Evolutionary conservation across 2,888 invertebrate species (phyloP), one percentile per base, ranked within the genome.

Genomic region (Ichneumoninae sp.): DNA sequence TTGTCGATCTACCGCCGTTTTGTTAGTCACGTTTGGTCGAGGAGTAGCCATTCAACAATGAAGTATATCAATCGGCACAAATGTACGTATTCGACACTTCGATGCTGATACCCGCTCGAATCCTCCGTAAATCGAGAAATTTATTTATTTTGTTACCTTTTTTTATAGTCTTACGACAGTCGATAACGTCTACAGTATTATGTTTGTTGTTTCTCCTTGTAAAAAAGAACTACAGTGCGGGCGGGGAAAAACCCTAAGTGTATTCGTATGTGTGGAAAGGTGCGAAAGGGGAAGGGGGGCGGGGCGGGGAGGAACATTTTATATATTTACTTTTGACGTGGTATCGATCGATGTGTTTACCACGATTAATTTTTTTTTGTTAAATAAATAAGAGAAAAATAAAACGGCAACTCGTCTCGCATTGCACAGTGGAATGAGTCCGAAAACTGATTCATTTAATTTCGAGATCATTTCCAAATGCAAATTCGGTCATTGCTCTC

Each of bases 131-230:
- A 83, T 69, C 81, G 83, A 85, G 57, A 47, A 26, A 22, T 54
- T 54, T 10, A 54, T 54, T 54, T 54, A 22, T 54, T 54, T 54
- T 57, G 22, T 57, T 57, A 10, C 26, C 26, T 8, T 57, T 57
- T 76, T 66, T 81, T 85, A 74, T 77, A 69, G 83, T 88, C 86
- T 87, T 85, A 86, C 85, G 81, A 83, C 85, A 69, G 87, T 86
- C 81, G 73, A 85, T 87, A 87, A 87, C 85, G 88, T 88, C 89
- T 92, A 89, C 88, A 87, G 87, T 89, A 88, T 89, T 89, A 88
- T 88, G 74, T 73, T 86, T 86, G 85, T 87, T 87, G 75, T 88
- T 88, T 86, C 73, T 83, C 87, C 81, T 88, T 90, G 87, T 91
- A 90, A 89, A 90, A 89, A 89, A 89, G 84, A 85, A 86, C 87